Evolutionary conservation across 2,113 vertebrate genomes (phyloP).

Genomic region (Passer montanus): DNA sequence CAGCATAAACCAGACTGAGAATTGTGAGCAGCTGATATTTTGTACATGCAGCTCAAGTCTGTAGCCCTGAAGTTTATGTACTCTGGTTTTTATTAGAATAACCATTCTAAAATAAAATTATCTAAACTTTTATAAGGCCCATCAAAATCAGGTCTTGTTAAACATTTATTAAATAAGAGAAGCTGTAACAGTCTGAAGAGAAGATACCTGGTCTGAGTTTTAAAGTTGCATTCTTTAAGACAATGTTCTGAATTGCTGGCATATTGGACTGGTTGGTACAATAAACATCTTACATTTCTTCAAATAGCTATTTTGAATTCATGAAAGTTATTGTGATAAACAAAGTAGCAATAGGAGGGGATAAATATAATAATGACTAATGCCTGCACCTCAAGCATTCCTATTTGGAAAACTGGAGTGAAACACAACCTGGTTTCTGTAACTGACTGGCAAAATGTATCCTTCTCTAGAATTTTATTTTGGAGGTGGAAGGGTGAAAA

Average conservation of each 20-base stretch:
- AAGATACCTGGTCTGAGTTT: not conserved
- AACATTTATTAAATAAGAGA: not conserved
- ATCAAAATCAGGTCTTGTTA: not conserved
- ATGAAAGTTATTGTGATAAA: not conserved
- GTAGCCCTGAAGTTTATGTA: not conserved
- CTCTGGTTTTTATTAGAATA: not conserved
- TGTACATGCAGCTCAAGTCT: not conserved
- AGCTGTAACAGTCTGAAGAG: not conserved
- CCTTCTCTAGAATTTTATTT: not conserved
- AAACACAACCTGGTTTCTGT: not conserved
- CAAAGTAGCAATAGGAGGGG: not conserved
- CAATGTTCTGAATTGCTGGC: not conserved
- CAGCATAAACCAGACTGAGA: not conserved
- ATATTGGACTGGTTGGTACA: not conserved
- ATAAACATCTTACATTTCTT: not conserved
- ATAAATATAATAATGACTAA: not conserved
- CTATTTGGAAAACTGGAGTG: not conserved
- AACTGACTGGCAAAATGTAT: not conserved
- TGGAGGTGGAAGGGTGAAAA: not conserved
- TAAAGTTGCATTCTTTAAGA: not conserved
- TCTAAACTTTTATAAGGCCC: not conserved
- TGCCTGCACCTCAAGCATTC: not conserved
- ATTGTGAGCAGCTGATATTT: not conserved
- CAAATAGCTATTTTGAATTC: not conserved
- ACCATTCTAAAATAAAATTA: not conserved